Evolutionary conservation across 2,888 invertebrate genomes (phyloP).

Genomic region (Lithophane socia): DNA sequence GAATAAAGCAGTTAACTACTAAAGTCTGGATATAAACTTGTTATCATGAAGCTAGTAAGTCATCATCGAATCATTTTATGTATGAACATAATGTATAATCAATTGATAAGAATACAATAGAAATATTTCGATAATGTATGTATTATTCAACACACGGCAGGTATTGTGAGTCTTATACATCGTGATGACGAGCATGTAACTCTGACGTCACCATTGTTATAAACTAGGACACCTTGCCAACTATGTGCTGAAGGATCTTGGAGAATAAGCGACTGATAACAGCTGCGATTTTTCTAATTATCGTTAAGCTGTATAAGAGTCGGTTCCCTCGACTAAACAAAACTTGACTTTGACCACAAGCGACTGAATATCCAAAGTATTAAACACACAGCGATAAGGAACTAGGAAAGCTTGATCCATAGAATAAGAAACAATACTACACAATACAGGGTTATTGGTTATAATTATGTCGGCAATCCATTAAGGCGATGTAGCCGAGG

Average conservation of each 20-base stretch:
- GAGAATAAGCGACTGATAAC: background rate
- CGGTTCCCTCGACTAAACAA: background rate
- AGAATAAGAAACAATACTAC: background rate
- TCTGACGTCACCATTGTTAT: constrained; percentile 40
- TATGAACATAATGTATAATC: constrained; percentile 31
- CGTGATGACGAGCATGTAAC: constrained; percentile 25
- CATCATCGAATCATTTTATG: constrained; percentile 14
- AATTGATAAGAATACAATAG: constrained; percentile 49
- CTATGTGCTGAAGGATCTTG: constrained; percentile 26
- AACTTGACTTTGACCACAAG: background rate
- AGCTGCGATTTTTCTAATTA: background rate
- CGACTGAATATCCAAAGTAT: background rate
- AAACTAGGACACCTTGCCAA: constrained; percentile 35
- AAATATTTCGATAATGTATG: constrained; percentile 51
- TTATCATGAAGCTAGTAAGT: constrained; percentile 14
- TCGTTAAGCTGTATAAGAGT: background rate
- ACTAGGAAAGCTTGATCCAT: background rate
- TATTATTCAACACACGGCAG: constrained; percentile 44
- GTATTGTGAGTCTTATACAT: constrained; percentile 44
- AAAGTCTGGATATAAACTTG: background rate
- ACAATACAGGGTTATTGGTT: background rate
- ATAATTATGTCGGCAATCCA: too few species aligned
- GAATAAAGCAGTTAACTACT: background rate
- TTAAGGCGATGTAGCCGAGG: too few species aligned
- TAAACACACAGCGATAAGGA: background rate